phyloP scores from a whole-genome alignment of 2,113 vertebrate genomes.

The Siphamia tubifer region DNA sequence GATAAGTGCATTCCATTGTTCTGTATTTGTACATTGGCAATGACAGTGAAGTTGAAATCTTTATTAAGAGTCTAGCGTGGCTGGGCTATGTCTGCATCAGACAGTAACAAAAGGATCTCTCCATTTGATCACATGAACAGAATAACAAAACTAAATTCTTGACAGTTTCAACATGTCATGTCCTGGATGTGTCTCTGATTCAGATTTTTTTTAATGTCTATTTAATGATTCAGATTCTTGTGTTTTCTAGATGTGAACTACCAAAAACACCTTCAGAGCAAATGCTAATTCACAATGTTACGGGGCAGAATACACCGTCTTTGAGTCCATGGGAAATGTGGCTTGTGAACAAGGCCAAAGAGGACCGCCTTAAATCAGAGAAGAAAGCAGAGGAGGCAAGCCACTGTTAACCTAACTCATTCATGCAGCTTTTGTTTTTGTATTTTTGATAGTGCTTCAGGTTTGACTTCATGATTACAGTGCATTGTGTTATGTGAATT shows the following conservation, averaged over 20 bases:
- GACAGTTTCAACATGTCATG: too few relatives aligned
- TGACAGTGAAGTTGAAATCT: too few relatives aligned
- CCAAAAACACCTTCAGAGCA: conserved; percentile 25
- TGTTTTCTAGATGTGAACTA: conserved; percentile 46
- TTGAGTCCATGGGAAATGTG: conserved; percentile 92
- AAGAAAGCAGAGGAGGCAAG: conserved; percentile 84
- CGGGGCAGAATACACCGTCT: conserved; percentile 35
- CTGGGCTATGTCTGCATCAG: too few relatives aligned
- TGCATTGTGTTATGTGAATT: background rate
- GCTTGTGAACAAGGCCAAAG: conserved; percentile 91
- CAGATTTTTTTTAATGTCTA: too few relatives aligned
- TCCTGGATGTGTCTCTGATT: too few relatives aligned
- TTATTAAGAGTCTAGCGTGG: too few relatives aligned
- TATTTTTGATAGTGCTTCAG: background rate
- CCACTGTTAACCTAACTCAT: background rate
- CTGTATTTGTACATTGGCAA: too few relatives aligned
- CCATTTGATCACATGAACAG: too few relatives aligned
- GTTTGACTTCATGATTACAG: background rate
- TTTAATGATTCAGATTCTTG: background rate
- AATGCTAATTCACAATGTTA: background rate
- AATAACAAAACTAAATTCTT: too few relatives aligned
- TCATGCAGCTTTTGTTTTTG: background rate
- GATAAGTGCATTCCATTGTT: too few relatives aligned
- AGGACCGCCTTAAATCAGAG: conserved; percentile 82
- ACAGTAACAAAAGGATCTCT: too few relatives aligned